Percentiles rank a stretch among this genome's conserved stretches.
These are phyloP conservation scores for Sphenopsis melanotis DNA, from an alignment of 2,797 vertebrate genomes.

Conservation along the genomic window DNA sequence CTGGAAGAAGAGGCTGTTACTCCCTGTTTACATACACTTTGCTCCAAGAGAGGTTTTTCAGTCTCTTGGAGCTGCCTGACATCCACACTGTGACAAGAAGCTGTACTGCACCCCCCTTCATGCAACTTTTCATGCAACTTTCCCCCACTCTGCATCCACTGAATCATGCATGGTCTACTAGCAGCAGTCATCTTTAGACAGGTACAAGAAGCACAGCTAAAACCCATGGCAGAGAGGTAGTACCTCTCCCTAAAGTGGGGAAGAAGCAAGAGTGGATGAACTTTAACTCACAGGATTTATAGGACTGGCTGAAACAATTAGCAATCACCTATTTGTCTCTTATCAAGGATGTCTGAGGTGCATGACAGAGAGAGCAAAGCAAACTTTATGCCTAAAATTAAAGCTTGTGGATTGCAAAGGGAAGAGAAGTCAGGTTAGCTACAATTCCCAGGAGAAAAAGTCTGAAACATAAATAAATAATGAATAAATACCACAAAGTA, in stretches of 20 bases:
- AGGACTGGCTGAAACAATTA: neutral
- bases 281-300: neutral
- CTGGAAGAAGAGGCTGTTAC: neutral
- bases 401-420: neutral
- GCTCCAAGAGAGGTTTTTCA: neutral
- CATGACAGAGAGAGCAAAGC: neutral
- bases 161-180: accelerated
- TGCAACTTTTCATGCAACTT: neutral
- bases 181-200: neutral
- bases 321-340: neutral
- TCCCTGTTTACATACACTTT: neutral
- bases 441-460: neutral
- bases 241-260: neutral
- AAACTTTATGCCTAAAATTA: neutral
- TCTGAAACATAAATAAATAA: conserved; percentile 28
- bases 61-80: neutral
- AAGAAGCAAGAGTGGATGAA: neutral
- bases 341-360: neutral
- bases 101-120: neutral
- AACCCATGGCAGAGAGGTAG: neutral
- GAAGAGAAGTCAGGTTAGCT: conserved; percentile 1
- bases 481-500: conserved; percentile 13
- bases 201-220: neutral
- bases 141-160: neutral
- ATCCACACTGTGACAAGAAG: neutral